Evolutionary conservation across 2,888 invertebrate genomes (phyloP), one percentile per base, ranked within the genome.

Genomic region (Nebria salina): DNA sequence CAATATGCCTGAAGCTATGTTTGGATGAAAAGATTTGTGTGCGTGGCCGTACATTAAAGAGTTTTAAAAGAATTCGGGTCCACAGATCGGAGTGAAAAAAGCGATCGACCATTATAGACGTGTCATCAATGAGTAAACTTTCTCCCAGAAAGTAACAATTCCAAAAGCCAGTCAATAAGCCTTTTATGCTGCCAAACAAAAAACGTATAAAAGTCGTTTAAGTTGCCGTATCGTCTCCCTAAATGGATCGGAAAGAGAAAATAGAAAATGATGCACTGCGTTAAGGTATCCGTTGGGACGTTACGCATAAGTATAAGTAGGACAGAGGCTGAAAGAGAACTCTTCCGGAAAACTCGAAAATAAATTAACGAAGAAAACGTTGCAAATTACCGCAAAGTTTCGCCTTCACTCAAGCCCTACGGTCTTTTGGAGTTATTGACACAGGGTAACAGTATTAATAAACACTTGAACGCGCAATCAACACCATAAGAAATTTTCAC

Each of bases 71-170:
- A 11, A 54, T 11, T 13, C 54, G 13, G 54, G 54, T 54, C 54
- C 54, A 54, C 11, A 54, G 54, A 54, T 54, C 54, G 54, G 54
- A 82, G 84, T 85, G 86, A 85, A 85, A 70, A 70, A 86, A 86
- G 85, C 84, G 85, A 86, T 84, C 85, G 83, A 82, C 85, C 84
- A 85, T 86, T 86, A 86, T 86, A 84, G 84, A 82, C 84, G 85
- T 85, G 86, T 86, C 87, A 85, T 86, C 84, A 84, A 83, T 83
- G 82, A 84, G 80, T 82, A 85, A 80, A 84, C 83, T 84, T 85
- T 85, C 84, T 82, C 83, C 78, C 76, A 82, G 83, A 83, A 82
- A 83, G 82, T 83, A 83, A 84, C 83, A 83, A 83, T 83, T 83
- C 83, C 81, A 77, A 85, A 84, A 84, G 79, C 42, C 80, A 80